phyloP scores from a whole-genome alignment of 2,797 vertebrate species.

The Peromyscus attwateri region DNA sequence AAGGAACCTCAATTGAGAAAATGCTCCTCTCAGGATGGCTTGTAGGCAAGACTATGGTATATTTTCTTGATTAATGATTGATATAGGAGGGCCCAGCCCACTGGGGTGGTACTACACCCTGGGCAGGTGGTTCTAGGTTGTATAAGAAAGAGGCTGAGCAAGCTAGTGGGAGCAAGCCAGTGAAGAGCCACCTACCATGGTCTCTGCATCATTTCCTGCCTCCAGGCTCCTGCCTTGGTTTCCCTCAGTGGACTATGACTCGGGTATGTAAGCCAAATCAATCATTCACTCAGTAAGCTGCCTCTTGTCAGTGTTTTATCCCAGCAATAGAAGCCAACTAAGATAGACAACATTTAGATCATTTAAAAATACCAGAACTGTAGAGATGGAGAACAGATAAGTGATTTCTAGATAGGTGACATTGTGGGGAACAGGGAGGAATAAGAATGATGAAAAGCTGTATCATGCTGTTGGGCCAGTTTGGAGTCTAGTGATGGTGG shows the following conservation, averaged over 20 bases:
- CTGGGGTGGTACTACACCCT: background rate
- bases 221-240: background rate
- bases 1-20: background rate
- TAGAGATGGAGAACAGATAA: background rate
- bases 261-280: background rate
- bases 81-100: background rate
- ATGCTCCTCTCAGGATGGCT: background rate
- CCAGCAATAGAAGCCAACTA: background rate
- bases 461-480: background rate
- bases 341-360: background rate
- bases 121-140: background rate
- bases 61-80: background rate
- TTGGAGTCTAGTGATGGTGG: background rate
- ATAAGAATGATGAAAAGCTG: background rate
- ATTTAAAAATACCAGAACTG: slow-evolving; percentile 16
- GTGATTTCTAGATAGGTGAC: background rate
- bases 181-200: background rate
- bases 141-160: background rate
- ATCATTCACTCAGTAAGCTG: background rate
- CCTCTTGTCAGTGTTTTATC: background rate
- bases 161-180: background rate
- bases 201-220: background rate
- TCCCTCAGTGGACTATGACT: background rate
- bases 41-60: background rate
- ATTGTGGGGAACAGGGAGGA: background rate